Conservation (phyloP, 2,797 vertebrate genomes). For the Cryptoprocta ferox region DNA sequence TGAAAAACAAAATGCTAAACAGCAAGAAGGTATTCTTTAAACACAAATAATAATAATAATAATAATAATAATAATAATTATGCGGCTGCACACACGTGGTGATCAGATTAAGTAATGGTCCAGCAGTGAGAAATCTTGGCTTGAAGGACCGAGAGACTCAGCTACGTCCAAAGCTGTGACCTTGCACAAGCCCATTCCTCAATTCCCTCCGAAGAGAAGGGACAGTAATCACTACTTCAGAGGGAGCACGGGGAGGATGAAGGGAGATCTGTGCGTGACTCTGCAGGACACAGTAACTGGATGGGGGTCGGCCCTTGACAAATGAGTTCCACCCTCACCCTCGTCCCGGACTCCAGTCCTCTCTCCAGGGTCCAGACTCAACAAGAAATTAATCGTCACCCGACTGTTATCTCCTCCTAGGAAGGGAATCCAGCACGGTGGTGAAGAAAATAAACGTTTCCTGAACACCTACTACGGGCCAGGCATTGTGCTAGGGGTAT, state of each 20-base stretch:
- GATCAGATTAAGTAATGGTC: not conserved
- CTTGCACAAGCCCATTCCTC: not conserved
- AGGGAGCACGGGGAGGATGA: not conserved
- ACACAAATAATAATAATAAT: not conserved
- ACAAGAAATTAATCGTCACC: not conserved
- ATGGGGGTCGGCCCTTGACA: not conserved
- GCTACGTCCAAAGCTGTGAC: not conserved
- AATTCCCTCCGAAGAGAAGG: not conserved
- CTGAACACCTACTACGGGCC: not conserved
- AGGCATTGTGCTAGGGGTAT: not conserved
- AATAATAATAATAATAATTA: not conserved
- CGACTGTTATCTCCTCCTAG: not conserved
- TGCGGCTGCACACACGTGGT: not conserved
- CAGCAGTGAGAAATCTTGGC: not conserved
- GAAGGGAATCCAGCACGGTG: not conserved
- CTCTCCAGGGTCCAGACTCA: not conserved
- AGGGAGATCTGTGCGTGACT: not conserved
- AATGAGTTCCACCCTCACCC: not conserved
- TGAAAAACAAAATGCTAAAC: conserved; percentile 45
- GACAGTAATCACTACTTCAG: not conserved
- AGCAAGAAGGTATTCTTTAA: not conserved
- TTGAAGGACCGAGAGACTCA: not conserved
- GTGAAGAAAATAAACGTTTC: not conserved
- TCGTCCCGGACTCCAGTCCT: no score
- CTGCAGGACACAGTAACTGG: not conserved